Base-by-base conservation (phyloP, 2,888 invertebrate genomes). In the Lordiphosa fenestrarum region DNA sequence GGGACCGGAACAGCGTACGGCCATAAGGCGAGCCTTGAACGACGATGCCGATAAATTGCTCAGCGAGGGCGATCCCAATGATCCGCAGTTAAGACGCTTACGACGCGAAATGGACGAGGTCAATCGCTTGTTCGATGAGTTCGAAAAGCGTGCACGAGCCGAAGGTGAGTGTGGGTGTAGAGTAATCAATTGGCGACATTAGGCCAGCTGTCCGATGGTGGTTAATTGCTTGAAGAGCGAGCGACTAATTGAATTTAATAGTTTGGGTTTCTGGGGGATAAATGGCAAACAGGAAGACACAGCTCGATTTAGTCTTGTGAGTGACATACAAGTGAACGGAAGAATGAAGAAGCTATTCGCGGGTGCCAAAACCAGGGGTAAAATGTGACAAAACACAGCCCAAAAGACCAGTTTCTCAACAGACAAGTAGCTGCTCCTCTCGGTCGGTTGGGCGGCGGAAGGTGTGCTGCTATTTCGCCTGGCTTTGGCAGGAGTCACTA, bases 31-130 rank as follows among this genome's bases (percentile, higher is more conserved):
- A 67, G 98, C 98, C 0, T 90, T 99, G 53, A 98, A 99, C 91
- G 98, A 99, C 86, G 99, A 99, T 89, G 98, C 98, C 0, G 97
- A 98, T 89, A 98, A 98, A 86, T 90, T 99, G 69, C 91, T 99
- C 38, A 94, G 95, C 13, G 99, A 98, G 88, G 96, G 98, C n/a
- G 97, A 99, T 91, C 95, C 97, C 2, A 95, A 96, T 23, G 98
- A 98, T 91, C 97, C 98, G 0, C 96, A 98, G 87, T 91, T 98
- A 78, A 90, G 96, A 62, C 91, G 97, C 50, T 91, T 99, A 72
- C 91, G 95, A 59, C 92, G 98, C 10, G 98, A 98, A 91, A 97
- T 99, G 92, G 96, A 96, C 68, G 97, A 97, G 89, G 98, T 98
- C 73, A 98, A 98, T 90, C 91, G 96, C 60, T 91, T 98, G 55